phyloP scores from a whole-genome alignment of 1,140 invertebrate genomes.

The Caenorhabditis latens region DNA sequence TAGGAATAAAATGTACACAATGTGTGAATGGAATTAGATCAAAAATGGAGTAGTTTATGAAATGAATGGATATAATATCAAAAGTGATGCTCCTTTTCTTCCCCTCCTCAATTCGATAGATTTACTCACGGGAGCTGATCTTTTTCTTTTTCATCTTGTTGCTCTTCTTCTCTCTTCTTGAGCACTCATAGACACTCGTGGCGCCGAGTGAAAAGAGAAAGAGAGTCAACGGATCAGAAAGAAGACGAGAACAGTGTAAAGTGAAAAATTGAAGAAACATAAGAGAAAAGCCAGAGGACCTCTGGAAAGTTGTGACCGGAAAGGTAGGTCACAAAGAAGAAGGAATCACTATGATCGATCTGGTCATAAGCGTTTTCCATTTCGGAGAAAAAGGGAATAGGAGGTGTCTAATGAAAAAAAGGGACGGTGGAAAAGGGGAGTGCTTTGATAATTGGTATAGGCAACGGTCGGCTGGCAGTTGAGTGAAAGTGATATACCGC shows the following conservation, averaged over 20 bases:
- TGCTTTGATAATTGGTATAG: constrained; percentile 43
- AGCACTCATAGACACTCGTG: constrained; percentile 50
- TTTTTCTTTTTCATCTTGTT: constrained; percentile 50
- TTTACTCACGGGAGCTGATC: constrained; percentile 46
- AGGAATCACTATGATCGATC: constrained; percentile 27
- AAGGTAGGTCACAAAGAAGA: constrained; percentile 33
- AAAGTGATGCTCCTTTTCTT: constrained; percentile 5
- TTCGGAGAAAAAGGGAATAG: constrained; percentile 20
- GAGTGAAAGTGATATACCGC: constrained; percentile 55
- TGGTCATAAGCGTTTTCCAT: not conserved
- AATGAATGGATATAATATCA: constrained; percentile 28
- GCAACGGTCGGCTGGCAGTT: constrained; percentile 47
- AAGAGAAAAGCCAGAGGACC: not conserved
- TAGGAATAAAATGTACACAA: constrained; percentile 7
- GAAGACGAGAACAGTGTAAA: constrained; percentile 27
- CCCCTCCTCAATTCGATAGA: not conserved
- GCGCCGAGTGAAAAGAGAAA: constrained; percentile 26
- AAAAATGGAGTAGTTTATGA: not conserved
- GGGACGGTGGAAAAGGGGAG: not conserved
- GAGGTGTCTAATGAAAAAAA: constrained; percentile 42
- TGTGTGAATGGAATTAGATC: not conserved
- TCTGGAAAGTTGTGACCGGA: constrained; percentile 6
- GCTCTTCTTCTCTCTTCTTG: constrained; percentile 31
- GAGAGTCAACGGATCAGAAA: constrained; percentile 8
- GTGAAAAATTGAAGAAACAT: not conserved